phyloP scores from a whole-genome alignment of 2,888 invertebrate genomes.

The Crossocerus cetratus region DNA sequence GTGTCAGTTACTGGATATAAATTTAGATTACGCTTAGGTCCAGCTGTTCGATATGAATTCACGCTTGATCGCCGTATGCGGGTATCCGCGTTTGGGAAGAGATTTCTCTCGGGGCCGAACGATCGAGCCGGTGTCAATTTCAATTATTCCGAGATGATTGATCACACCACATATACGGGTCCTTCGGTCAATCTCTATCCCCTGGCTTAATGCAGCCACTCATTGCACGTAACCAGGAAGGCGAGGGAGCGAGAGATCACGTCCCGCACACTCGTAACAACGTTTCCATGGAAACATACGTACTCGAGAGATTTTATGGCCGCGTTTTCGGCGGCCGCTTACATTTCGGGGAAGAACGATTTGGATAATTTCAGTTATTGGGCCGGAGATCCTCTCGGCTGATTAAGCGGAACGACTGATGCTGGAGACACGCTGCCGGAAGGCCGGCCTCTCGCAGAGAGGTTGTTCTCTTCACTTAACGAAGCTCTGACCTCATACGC shows the following conservation, averaged over 20 bases:
- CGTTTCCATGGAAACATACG: conserved; percentile 19
- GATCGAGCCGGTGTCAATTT: conserved; percentile 51
- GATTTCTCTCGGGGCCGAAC: conserved; percentile 13
- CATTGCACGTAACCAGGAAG: background rate
- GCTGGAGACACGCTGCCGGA: conserved; percentile 29
- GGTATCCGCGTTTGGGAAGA: conserved; percentile 23
- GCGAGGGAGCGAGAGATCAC: conserved; percentile 19
- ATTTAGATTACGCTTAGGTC: conserved; percentile 50
- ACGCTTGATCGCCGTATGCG: conserved; percentile 28
- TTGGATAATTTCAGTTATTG: conserved; percentile 47
- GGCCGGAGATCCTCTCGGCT: conserved; percentile 39
- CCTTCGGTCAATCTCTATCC: conserved; percentile 33
- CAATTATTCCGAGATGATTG: conserved; percentile 52
- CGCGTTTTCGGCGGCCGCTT: conserved; percentile 44
- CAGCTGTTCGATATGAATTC: conserved; percentile 7
- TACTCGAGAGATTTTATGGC: conserved; percentile 44
- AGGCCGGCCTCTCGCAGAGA: conserved; percentile 26
- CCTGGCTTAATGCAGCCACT: conserved; percentile 12
- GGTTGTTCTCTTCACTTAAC: conserved; percentile 30
- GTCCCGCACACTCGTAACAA: conserved; percentile 32
- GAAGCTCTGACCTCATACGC: background rate
- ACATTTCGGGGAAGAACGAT: conserved; percentile 54
- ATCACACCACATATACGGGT: conserved; percentile 52
- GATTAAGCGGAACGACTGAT: conserved; percentile 53
- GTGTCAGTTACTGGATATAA: conserved; percentile 52